phyloP scores from a whole-genome alignment of 23 tunicate genomes.

The Aplidium turbinatum region DNA sequence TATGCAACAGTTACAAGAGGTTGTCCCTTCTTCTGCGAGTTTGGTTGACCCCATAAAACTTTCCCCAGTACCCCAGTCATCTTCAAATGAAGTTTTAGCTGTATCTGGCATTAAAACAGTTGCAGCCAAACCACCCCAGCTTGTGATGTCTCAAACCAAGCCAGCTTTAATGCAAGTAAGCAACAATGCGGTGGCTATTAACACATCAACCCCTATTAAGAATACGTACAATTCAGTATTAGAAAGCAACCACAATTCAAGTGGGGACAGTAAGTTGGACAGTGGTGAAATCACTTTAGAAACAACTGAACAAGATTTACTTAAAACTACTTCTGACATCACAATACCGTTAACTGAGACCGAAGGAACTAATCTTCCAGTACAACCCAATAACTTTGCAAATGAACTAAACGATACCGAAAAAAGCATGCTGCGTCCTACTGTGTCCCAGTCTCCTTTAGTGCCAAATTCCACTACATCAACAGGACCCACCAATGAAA shows the following conservation, averaged over 20 bases:
- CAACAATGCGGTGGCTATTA: neutral
- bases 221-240: neutral
- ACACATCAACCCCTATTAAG: neutral
- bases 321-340: conserved; percentile 14
- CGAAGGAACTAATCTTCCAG: conserved; percentile 3
- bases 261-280: conserved; percentile 11
- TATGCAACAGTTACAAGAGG: conserved; percentile 83
- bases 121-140: neutral
- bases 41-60: neutral
- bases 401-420: conserved; percentile 26
- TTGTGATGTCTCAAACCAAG: neutral
- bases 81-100: neutral
- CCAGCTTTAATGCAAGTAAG: neutral
- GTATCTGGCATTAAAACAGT: neutral
- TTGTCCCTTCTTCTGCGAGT: conserved; percentile 24
- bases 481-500: too few relatives aligned
- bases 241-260: neutral
- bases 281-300: conserved; percentile 36
- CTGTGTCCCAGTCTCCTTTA: too few relatives aligned
- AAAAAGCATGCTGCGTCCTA: too few relatives aligned
- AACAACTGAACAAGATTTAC: conserved; percentile 22
- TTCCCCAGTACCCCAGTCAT: neutral
- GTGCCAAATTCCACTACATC: too few relatives aligned
- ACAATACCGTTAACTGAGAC: conserved; percentile 7
- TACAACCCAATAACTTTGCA: neutral